Conservation (phyloP, 1,140 invertebrate species). For the Drosophila baimaii region DNA sequence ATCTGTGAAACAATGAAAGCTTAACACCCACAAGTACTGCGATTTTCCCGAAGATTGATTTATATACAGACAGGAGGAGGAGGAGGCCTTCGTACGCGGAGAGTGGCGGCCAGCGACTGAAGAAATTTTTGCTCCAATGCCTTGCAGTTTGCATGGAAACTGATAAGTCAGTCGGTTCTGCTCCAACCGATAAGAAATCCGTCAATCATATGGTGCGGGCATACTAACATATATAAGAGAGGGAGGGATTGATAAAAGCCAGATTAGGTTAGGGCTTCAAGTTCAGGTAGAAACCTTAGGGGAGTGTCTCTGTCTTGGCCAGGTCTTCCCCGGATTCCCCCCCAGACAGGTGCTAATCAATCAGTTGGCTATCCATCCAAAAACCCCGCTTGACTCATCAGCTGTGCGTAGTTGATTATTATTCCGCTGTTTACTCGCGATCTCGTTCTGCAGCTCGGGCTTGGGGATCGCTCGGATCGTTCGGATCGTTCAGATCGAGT, state of each 20-base stretch:
- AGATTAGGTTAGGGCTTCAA: constrained; percentile 6
- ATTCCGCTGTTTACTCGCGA: constrained; percentile 28
- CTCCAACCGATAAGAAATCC: constrained; percentile 33
- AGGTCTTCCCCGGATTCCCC: constrained; percentile 30
- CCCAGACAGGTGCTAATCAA: constrained; percentile 36
- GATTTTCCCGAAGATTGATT: constrained; percentile 9
- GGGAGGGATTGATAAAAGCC: constrained; percentile 13
- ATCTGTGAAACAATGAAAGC: constrained; percentile 12
- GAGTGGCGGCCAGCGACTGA: constrained; percentile 35
- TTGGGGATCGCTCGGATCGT: constrained; percentile 28
- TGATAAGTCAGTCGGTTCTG: constrained; percentile 30
- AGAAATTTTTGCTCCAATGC: constrained; percentile 5
- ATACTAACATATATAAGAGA: background rate
- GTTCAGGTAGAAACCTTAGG: background rate
- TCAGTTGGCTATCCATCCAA: constrained; percentile 55
- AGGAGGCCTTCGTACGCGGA: constrained; percentile 1
- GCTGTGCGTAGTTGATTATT: constrained; percentile 47
- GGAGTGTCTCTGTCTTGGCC: background rate
- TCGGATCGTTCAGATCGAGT: constrained; percentile 37
- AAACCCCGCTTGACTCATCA: constrained; percentile 61
- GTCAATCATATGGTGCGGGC: constrained; percentile 8
- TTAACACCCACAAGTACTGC: constrained; percentile 24
- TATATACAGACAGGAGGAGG: background rate
- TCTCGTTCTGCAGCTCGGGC: constrained; percentile 24
- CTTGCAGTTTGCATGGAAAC: constrained; percentile 36